Base-by-base conservation (phyloP, 2,113 vertebrate species). In the Xenopus borealis region DNA sequence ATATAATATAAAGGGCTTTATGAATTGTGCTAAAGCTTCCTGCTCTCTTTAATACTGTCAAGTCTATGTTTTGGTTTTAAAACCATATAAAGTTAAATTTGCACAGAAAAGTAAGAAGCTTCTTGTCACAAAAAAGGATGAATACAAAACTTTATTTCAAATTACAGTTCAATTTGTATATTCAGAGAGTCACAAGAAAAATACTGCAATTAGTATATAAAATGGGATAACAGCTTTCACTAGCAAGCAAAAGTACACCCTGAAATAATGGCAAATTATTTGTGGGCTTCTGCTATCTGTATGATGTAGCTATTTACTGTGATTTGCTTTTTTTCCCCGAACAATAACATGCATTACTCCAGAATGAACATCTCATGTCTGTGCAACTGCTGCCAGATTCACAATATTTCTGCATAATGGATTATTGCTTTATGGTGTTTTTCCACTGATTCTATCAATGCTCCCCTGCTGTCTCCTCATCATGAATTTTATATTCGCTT, bases 151-250 rank as follows among this genome's bases (percentile, higher is more conserved):
- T 64, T 45, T 64, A 33, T 64, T 69, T 57, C n/a, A 71, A 62
- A 71, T 50, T 62, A 18, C 16, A 27, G 33, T 8, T 19, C 1
- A 46, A 47, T 62, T 72, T 63, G 23, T 53, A 50, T 12, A 10
- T n/a, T 72, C 44, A 14, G 16, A 3, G 23, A 19, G 19, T 72
- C 61, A 12, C n/a, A 44, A 14, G 40, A 58, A 71, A 61, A 71
- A 52, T 33, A 65, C 47, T 64, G 62, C 61, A 72, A 72, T 72
- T 64, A 72, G 30, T 20, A 20, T 61, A 23, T 65, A 64, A 72
- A 72, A 50, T 13, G 14, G 4, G 10, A 50, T 50, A 50, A 50
- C 47, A 2, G 62, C 19, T 18, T 58, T 57, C 12, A 44, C 12
- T 57, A 40, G 30, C 18, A 45, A 40, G 30, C 18, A 33, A 45